These are phyloP conservation scores for Lemur catta DNA, from an alignment of 2,797 vertebrate genomes.

Conservation along the genomic window DNA sequence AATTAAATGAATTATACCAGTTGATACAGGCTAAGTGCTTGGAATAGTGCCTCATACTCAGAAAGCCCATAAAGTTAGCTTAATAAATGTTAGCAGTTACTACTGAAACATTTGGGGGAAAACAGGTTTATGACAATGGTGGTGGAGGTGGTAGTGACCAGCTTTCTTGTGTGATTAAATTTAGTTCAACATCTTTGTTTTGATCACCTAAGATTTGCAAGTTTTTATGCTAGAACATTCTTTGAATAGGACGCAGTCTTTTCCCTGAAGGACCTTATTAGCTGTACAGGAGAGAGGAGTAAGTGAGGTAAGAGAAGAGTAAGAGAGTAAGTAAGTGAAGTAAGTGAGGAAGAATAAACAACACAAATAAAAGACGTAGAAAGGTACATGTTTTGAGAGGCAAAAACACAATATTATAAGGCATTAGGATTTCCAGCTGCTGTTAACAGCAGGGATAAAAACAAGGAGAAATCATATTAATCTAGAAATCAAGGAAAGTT, in stretches of 20 bases:
- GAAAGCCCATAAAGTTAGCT: background rate
- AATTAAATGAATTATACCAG: background rate
- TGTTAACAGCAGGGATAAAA: background rate
- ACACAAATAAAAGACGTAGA: background rate
- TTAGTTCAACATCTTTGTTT: conserved; percentile 10
- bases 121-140: background rate
- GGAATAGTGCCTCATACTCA: background rate
- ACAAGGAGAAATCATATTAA: background rate
- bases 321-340: too few species aligned
- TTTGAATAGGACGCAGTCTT: background rate
- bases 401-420: background rate
- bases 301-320: too few species aligned
- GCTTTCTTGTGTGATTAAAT: background rate
- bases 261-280: background rate
- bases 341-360: background rate
- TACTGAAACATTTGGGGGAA: background rate
- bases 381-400: background rate
- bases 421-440: background rate
- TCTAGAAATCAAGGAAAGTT: background rate
- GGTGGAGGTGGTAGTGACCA: background rate
- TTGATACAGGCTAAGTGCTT: background rate
- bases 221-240: background rate
- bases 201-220: background rate
- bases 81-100: background rate
- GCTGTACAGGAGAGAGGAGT: background rate